phyloP scores from a whole-genome alignment of 2,888 invertebrate genomes.

The Harpagoxenus sublaevis region DNA sequence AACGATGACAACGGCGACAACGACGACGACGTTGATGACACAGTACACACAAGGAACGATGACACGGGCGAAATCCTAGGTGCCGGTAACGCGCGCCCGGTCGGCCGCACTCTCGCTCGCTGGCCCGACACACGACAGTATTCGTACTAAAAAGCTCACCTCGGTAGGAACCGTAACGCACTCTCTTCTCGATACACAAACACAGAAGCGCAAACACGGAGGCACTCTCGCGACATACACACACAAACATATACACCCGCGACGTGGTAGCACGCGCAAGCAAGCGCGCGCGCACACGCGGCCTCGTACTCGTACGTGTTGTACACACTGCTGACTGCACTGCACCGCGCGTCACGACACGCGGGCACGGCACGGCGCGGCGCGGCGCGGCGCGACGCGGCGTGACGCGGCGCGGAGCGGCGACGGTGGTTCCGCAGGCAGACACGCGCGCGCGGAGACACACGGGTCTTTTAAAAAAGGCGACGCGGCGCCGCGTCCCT shows the following conservation, averaged over 20 bases:
- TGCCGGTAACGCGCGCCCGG: slow-evolving; percentile 66
- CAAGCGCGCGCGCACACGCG: slow-evolving; percentile 23
- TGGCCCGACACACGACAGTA: slow-evolving; percentile 35
- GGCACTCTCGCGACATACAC: slow-evolving; percentile 17
- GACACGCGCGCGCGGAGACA: background rate
- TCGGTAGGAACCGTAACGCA: slow-evolving; percentile 50
- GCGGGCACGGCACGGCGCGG: background rate
- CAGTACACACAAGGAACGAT: slow-evolving; percentile 13
- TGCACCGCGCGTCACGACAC: slow-evolving; percentile 9
- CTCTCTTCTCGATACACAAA: slow-evolving; percentile 46
- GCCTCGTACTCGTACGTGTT: slow-evolving; percentile 19
- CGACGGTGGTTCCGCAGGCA: slow-evolving; percentile 21
- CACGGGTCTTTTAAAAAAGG: slow-evolving; percentile 32
- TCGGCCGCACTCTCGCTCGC: slow-evolving; percentile 49
- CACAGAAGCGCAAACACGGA: slow-evolving; percentile 29
- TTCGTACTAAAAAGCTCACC: slow-evolving; percentile 53
- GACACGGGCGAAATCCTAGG: slow-evolving; percentile 47
- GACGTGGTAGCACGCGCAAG: background rate
- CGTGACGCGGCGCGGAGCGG: background rate
- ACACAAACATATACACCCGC: background rate
- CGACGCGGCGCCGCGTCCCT: slow-evolving; percentile 30
- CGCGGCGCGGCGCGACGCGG: background rate
- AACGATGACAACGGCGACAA: slow-evolving; percentile 26
- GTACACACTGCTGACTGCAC: slow-evolving; percentile 35
- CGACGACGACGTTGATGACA: slow-evolving; percentile 27